A percentile compares a stretch with the other conserved stretches of the same genome.
These are phyloP conservation scores for Bolborhynchus lineola DNA, from an alignment of 2,113 vertebrate species.

Conservation along the genomic window DNA sequence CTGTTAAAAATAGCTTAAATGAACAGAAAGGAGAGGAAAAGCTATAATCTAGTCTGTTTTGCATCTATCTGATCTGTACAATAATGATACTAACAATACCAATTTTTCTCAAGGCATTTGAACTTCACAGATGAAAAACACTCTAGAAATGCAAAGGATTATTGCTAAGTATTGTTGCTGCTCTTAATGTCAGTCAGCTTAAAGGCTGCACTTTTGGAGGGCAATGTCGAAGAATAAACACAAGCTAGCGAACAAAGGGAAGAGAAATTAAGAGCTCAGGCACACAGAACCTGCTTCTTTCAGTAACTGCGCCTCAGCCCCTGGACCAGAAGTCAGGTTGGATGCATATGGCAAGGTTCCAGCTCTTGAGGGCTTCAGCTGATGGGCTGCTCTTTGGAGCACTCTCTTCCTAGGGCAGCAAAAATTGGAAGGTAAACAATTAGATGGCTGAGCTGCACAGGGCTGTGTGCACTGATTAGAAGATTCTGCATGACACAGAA, in stretches of 20 bases:
- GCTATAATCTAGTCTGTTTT: neutral
- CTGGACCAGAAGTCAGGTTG: neutral
- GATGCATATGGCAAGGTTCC: neutral
- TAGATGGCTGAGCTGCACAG: neutral
- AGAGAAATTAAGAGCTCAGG: neutral
- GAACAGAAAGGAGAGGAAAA: neutral
- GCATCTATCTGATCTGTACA: neutral
- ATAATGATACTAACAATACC: neutral
- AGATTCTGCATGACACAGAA: constrained; percentile 11
- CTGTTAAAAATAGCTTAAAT: neutral
- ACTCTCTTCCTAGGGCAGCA: constrained; percentile 31
- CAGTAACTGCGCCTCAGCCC: neutral
- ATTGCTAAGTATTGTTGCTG: neutral
- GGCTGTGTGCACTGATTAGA: constrained; percentile 29
- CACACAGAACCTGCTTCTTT: neutral
- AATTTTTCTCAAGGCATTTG: neutral
- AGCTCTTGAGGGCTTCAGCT: neutral
- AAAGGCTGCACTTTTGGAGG: neutral
- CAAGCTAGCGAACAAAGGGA: neutral
- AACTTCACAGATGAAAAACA: neutral
- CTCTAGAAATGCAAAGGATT: neutral
- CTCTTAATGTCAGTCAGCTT: neutral
- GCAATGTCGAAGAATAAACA: neutral
- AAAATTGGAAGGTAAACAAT: constrained; percentile 52
- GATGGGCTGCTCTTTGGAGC: constrained; percentile 37